These are phyloP conservation scores for Luscinia luscinia DNA, from an alignment of 2,797 vertebrate species.

Conservation along the genomic window DNA sequence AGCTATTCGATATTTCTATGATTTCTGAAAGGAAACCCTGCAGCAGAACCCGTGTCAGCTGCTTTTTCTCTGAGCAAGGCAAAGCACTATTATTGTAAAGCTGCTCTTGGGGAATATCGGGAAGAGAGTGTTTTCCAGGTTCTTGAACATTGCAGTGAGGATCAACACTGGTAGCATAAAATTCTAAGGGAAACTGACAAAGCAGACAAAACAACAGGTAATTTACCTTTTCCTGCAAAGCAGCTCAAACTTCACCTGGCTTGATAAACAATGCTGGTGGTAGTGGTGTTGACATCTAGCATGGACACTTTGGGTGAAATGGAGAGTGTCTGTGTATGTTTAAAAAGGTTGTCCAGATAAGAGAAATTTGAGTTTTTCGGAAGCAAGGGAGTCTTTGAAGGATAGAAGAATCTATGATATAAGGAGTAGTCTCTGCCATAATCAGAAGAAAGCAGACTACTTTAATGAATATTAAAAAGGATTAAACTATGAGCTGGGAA, in stretches of 20 bases:
- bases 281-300: not conserved
- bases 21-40: not conserved
- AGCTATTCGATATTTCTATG: not conserved
- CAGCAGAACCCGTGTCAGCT: not conserved
- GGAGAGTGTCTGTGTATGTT: not conserved
- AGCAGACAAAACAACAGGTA: not conserved
- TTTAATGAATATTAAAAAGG: slow-evolving; percentile 31
- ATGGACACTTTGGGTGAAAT: not conserved
- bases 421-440: not conserved
- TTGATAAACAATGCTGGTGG: not conserved
- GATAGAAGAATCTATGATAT: not conserved
- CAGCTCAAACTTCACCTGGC: not conserved
- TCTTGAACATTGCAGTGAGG: not conserved
- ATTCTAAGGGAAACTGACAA: not conserved
- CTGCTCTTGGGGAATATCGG: not conserved
- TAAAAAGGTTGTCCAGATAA: not conserved
- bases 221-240: not conserved
- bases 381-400: not conserved
- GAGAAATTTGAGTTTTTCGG: not conserved
- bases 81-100: not conserved
- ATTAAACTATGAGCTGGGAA: slow-evolving; percentile 24
- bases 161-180: not conserved
- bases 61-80: not conserved
- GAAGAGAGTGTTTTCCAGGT: not conserved
- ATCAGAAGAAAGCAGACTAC: not conserved